Evolutionary conservation across 2,113 vertebrate species (phyloP).

Genomic region (Leucoraja erinaceus): DNA sequence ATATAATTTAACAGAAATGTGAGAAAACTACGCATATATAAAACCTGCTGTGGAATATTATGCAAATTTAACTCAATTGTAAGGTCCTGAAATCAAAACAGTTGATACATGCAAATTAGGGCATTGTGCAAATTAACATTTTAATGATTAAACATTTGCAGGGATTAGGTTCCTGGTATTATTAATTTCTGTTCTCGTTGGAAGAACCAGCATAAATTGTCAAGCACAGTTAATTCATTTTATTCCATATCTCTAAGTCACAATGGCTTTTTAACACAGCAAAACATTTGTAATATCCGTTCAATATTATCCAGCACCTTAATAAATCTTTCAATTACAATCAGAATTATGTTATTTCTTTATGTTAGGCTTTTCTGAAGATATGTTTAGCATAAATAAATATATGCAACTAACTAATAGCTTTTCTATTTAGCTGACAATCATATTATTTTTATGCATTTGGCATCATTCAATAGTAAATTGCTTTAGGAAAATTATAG

Average conservation of each 20-base stretch:
- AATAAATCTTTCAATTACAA: background rate
- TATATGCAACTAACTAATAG: background rate
- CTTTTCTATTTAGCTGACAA: background rate
- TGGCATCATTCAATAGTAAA: background rate
- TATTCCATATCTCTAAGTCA: background rate
- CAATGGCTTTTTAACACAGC: background rate
- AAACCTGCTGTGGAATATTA: background rate
- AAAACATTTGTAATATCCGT: background rate
- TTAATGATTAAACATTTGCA: slow-evolving; percentile 1
- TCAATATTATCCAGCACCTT: background rate
- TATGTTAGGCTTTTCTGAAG: background rate
- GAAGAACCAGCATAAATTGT: background rate
- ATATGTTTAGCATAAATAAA: background rate
- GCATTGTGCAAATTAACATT: slow-evolving; percentile 10
- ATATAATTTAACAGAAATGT: background rate
- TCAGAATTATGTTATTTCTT: background rate
- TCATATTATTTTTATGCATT: background rate
- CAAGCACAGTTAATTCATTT: background rate
- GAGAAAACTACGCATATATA: background rate
- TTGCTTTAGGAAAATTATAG: background rate
- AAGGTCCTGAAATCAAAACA: background rate
- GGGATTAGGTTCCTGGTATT: background rate
- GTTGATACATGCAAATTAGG: background rate
- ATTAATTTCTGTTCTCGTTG: background rate
- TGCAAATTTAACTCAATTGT: background rate